Evolutionary conservation across 2,797 vertebrate genomes (phyloP).

Genomic region (Oreochromis grahami): DNA sequence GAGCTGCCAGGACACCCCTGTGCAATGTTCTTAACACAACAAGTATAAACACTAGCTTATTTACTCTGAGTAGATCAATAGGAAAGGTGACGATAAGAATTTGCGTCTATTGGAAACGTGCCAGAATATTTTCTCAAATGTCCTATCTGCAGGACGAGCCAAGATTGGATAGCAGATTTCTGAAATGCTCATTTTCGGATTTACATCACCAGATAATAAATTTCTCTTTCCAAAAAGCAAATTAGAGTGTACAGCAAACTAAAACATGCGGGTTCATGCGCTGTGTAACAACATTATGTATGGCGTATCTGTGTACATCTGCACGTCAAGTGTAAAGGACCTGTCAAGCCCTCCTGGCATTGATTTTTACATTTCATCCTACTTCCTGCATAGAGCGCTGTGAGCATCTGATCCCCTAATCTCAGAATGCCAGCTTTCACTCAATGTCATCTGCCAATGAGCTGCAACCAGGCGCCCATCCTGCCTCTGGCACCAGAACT

Average conservation of each 20-base stretch:
- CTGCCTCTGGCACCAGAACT: constrained; percentile 73
- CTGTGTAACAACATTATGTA: constrained; percentile 32
- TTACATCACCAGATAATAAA: constrained; percentile 45
- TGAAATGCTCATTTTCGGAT: constrained; percentile 29
- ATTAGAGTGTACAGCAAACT: neutral
- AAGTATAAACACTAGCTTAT: constrained; percentile 31
- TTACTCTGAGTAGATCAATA: constrained; percentile 35
- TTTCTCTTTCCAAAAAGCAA: constrained; percentile 21
- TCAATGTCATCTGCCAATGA: constrained; percentile 79
- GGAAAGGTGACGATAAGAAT: constrained; percentile 45
- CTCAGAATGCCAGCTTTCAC: constrained; percentile 72
- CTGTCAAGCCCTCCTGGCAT: constrained; percentile 56
- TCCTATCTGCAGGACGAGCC: constrained; percentile 23
- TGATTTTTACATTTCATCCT: constrained; percentile 69
- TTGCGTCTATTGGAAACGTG: constrained; percentile 24
- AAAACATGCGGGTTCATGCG: constrained; percentile 13
- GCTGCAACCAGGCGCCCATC: constrained; percentile 75
- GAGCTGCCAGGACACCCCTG: constrained; percentile 14
- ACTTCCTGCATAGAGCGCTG: constrained; percentile 62
- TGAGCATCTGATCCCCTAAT: constrained; percentile 78
- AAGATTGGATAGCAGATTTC: constrained; percentile 22
- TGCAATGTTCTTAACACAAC: constrained; percentile 5
- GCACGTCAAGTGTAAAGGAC: constrained; percentile 47
- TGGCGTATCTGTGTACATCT: constrained; percentile 53
- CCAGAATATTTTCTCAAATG: constrained; percentile 40